These are phyloP conservation scores for Cotesia vestalis DNA, from an alignment of 1,140 invertebrate species.

Conservation along the genomic window DNA sequence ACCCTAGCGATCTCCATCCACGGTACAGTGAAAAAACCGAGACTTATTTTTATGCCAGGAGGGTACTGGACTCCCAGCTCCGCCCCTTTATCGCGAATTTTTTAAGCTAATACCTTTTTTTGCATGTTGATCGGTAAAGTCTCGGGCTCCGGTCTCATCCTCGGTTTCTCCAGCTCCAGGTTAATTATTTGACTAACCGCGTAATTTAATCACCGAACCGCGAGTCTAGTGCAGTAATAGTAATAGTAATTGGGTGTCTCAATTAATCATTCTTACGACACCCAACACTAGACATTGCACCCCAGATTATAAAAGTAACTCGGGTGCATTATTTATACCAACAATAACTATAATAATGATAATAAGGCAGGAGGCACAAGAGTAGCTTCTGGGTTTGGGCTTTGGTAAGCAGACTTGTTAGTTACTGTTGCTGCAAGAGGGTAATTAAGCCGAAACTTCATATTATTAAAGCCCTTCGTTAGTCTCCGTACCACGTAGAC, in stretches of 20 bases:
- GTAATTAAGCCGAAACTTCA: slow-evolving; percentile 45
- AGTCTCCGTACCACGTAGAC: slow-evolving; percentile 40
- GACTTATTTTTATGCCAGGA: slow-evolving; percentile 38
- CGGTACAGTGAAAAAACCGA: slow-evolving; percentile 13
- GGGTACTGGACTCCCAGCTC: not conserved
- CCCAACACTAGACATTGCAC: no score
- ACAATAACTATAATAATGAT: no score
- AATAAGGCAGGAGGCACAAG: not conserved
- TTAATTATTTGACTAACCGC: no score
- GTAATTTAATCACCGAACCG: no score
- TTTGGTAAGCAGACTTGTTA: slow-evolving; percentile 39
- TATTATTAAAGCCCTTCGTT: slow-evolving; percentile 46
- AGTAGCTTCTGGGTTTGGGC: not conserved
- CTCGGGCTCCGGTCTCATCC: no score
- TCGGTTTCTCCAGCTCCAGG: no score
- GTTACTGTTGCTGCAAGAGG: slow-evolving; percentile 27
- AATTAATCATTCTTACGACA: no score
- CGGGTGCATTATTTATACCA: no score
- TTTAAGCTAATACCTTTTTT: not conserved
- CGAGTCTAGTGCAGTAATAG: no score
- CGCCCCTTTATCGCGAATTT: not conserved
- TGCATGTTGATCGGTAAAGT: no score
- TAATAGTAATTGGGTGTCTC: no score
- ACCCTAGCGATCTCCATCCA: not conserved
- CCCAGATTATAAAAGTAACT: no score